phyloP scores from a whole-genome alignment of 2,797 vertebrate species.

The Platyrinchus mystaceus region DNA sequence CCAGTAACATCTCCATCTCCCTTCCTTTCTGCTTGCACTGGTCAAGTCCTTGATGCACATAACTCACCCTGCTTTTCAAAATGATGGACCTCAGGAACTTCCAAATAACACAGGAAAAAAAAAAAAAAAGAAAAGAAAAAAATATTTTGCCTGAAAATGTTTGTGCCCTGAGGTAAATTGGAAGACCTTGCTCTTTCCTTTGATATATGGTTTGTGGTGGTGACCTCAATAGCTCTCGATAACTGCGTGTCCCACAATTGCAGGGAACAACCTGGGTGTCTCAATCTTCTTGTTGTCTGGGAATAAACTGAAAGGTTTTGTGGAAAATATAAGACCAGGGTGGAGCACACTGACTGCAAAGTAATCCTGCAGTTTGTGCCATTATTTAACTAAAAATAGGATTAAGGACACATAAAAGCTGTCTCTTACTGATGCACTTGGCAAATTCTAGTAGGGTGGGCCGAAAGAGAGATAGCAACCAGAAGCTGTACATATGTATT shows the following conservation, averaged over 20 bases:
- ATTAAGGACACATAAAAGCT: background rate
- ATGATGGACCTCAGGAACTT: background rate
- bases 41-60: accelerated
- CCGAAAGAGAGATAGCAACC: background rate
- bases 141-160: background rate
- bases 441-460: background rate
- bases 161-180: background rate
- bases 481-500: background rate
- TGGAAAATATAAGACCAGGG: background rate
- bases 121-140: background rate
- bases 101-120: background rate
- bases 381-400: background rate
- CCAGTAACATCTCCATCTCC: background rate
- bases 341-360: background rate
- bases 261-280: background rate
- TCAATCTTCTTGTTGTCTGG: background rate
- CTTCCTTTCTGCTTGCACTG: background rate
- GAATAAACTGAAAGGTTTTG: background rate
- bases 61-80: background rate
- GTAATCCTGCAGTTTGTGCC: background rate
- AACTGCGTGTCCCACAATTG: background rate
- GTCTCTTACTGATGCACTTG: background rate
- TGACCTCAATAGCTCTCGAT: background rate
- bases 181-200: background rate
- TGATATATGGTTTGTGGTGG: background rate